phyloP scores from a whole-genome alignment of 2,888 invertebrate genomes.

The Yponomeuta sedellus region DNA sequence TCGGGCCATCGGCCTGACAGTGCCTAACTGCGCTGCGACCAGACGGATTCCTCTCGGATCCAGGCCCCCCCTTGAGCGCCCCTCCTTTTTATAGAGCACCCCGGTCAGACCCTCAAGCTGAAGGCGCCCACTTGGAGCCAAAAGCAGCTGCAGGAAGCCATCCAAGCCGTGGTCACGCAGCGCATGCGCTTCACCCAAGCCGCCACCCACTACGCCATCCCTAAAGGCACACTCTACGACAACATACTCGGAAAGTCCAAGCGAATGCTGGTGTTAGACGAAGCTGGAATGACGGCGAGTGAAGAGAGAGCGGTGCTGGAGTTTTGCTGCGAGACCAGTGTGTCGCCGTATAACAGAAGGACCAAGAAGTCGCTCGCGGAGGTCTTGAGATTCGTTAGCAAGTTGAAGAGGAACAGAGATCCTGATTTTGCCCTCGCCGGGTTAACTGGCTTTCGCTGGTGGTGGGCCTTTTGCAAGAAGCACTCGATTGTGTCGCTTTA shows the following conservation, averaged over 20 bases:
- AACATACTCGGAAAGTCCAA: constrained; percentile 86
- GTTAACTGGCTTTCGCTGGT: constrained; percentile 86
- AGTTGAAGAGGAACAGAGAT: constrained; percentile 73
- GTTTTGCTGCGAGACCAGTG: constrained; percentile 83
- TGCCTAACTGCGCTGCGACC: no score
- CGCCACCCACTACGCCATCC: constrained; percentile 82
- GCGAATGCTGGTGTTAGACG: constrained; percentile 84
- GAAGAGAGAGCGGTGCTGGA: constrained; percentile 82
- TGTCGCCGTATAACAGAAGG: constrained; percentile 82
- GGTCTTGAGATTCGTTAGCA: constrained; percentile 81
- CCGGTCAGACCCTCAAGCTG: constrained; percentile 81
- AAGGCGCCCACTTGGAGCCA: constrained; percentile 87
- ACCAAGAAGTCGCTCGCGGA: constrained; percentile 81
- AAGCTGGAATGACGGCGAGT: constrained; percentile 75
- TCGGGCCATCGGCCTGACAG: no score
- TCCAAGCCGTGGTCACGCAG: constrained; percentile 84
- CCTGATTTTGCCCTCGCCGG: constrained; percentile 81
- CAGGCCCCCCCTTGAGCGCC: constrained; percentile 24
- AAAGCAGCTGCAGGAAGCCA: constrained; percentile 83
- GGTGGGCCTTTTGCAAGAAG: constrained; percentile 90
- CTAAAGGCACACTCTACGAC: constrained; percentile 86
- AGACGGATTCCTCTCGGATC: no score
- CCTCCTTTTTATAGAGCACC: constrained; percentile 60
- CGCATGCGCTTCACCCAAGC: constrained; percentile 87
- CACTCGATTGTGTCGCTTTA: constrained; percentile 81